Evolutionary conservation across 2,797 vertebrate species (phyloP).

Genomic region (Novumbra hubbsi): DNA sequence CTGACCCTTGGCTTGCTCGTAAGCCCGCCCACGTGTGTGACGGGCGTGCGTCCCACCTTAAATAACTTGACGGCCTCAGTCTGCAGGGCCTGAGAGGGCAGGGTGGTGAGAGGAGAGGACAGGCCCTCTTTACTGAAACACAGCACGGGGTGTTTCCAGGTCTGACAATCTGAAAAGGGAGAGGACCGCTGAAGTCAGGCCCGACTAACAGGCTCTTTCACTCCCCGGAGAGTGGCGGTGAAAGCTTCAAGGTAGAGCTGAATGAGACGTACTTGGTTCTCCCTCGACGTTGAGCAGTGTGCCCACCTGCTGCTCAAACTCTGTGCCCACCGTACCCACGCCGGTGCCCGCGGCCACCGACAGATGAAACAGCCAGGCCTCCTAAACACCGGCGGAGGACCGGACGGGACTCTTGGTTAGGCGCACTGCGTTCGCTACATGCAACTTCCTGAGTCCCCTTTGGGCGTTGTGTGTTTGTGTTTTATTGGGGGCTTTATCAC

Average conservation of each 20-base stretch:
- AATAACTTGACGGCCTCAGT: conserved; percentile 97
- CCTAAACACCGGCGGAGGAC: conserved; percentile 66
- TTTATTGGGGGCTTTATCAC: too few relatives aligned
- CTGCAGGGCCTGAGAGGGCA: conserved; percentile 94
- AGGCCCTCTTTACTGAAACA: conserved; percentile 96
- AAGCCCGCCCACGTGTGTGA: neutral
- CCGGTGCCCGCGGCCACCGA: conserved; percentile 86
- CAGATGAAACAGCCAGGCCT: conserved; percentile 93
- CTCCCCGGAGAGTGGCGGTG: too few relatives aligned
- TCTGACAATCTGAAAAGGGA: conserved; percentile 80
- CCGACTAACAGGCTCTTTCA: neutral
- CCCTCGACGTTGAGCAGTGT: conserved; percentile 87
- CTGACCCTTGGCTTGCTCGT: neutral
- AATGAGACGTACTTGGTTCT: conserved; percentile 80
- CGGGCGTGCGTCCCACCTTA: conserved; percentile 78
- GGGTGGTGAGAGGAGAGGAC: conserved; percentile 85
- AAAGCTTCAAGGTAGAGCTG: neutral
- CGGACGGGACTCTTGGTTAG: conserved; percentile 22
- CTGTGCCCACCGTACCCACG: conserved; percentile 86
- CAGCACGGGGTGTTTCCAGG: conserved; percentile 89
- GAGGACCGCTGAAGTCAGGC: neutral
- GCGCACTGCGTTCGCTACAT: neutral
- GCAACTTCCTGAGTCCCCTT: too few relatives aligned
- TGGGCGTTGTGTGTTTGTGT: too few relatives aligned
- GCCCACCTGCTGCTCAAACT: conserved; percentile 92